Conservation (phyloP, 30 jellyfish, hydroid and myxozoan species). For the Turritopsis dohrnii region DNA sequence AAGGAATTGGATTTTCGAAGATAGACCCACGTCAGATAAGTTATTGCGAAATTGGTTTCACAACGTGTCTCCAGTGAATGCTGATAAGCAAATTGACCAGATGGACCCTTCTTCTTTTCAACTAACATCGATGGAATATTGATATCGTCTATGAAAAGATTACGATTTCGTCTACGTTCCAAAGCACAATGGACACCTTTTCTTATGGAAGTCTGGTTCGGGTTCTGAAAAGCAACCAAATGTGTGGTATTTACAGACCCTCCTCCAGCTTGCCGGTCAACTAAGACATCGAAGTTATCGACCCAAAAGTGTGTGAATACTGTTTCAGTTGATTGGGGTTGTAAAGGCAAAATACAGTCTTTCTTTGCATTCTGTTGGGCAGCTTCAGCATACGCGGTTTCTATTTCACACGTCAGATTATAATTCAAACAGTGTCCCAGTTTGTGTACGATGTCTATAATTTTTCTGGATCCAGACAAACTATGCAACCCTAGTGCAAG, state of each 20-base stretch:
- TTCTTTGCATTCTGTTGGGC: constrained; percentile 11
- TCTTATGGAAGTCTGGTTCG: background rate
- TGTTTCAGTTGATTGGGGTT: background rate
- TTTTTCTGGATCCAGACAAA: constrained; percentile 21
- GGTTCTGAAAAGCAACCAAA: background rate
- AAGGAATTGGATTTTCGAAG: background rate
- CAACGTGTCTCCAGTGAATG: background rate
- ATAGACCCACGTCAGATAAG: background rate
- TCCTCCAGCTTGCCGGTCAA: background rate
- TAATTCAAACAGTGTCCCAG: constrained; percentile 47
- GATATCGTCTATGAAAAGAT: background rate
- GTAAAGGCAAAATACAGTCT: background rate
- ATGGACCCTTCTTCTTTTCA: background rate
- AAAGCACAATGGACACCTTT: background rate
- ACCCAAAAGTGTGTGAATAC: background rate
- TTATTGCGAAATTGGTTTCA: background rate
- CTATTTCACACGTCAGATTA: constrained; percentile 30
- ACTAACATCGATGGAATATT: no score
- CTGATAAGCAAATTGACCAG: no score
- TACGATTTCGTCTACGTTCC: background rate
- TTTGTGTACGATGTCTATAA: constrained; percentile 9
- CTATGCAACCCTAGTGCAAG: constrained; percentile 43
- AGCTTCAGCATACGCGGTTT: constrained; percentile 39
- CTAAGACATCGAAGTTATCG: background rate
- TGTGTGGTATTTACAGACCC: background rate